Evolutionary conservation across 2,888 invertebrate genomes (phyloP).

Genomic region (Drosophila mimetica): DNA sequence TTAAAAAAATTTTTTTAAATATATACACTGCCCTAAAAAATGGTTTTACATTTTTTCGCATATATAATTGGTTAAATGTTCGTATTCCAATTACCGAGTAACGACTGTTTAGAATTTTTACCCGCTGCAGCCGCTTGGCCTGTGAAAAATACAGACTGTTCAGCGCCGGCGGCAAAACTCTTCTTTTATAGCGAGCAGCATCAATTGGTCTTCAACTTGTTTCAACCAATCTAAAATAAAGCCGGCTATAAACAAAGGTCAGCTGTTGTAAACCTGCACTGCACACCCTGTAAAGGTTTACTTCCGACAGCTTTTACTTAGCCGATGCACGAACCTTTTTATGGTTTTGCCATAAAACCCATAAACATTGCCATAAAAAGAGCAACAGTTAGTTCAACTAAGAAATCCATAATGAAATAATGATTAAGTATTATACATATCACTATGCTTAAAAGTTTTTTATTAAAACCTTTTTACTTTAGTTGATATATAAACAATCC

Average conservation of each 20-base stretch:
- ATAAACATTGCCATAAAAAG: constrained; percentile 44
- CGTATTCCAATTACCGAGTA: background rate
- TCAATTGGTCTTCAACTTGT: constrained; percentile 38
- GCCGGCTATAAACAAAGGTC: constrained; percentile 66
- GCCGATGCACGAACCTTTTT: constrained; percentile 9
- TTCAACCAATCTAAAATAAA: background rate
- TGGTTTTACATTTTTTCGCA: too few species aligned
- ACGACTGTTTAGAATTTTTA: constrained; percentile 5
- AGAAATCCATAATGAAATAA: too few species aligned
- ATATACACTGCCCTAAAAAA: too few species aligned
- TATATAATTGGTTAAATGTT: too few species aligned
- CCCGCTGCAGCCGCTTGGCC: constrained; percentile 7
- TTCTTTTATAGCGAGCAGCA: constrained; percentile 58
- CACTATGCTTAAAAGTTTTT: too few species aligned
- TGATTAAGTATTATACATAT: too few species aligned
- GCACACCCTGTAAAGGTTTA: constrained; percentile 23
- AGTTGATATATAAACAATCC: too few species aligned
- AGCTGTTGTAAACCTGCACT: constrained; percentile 62
- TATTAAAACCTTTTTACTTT: too few species aligned
- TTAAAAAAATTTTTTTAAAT: too few species aligned
- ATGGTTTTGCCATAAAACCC: background rate
- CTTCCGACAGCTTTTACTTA: constrained; percentile 13
- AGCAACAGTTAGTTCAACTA: background rate
- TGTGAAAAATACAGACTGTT: constrained; percentile 26
- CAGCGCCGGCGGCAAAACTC: background rate